Base-by-base conservation (phyloP, 2,888 invertebrate species). In the Argyresthia albistria region DNA sequence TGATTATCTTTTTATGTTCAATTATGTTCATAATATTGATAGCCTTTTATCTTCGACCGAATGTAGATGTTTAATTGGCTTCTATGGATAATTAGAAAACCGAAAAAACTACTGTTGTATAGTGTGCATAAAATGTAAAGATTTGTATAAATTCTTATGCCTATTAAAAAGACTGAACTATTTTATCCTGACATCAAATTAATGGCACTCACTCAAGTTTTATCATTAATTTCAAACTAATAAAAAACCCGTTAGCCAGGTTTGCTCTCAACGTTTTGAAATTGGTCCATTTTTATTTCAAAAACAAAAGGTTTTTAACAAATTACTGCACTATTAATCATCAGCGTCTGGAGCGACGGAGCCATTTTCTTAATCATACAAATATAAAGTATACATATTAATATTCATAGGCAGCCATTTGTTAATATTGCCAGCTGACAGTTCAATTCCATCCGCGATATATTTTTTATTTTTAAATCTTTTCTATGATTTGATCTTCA, bases 391-490 rank as follows among this genome's bases (percentile, higher is more conserved):
- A 64, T 63, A 65, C 66, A 70, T 78, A 83, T 84, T 83, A 83
- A 81, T 84, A 84, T 84, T 82, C 84, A 84, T 84, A 75, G 77
- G 58, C 55, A 62, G 67, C 73, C 76, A 82, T 84, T 83, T 80
- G 75, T 83, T 83, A 81, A 80, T 81, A 77, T 67, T 73, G 72
- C 68, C 65, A 63, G 66, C 69, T 75, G 84, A 84, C 84, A 84
- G 80, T 76, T 84, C 79, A 82, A 83, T 84, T 79, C 80, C 69
- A 77, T 67, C 65, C 59, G 70, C 71, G 59, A 64, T 73, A 66
- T 67, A 25, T 25, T 25, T 25, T 25, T 25, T 6, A 4, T 7
- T n/a, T 3, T 2, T 7, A 11, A 4, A 4, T 42, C 4, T n/a
- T 12, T n/a, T 42, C 8, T 42, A 7, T 11, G 7, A 42, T 42